Conservation (phyloP, 2,113 vertebrate species). For the Microcebus jonahi region DNA sequence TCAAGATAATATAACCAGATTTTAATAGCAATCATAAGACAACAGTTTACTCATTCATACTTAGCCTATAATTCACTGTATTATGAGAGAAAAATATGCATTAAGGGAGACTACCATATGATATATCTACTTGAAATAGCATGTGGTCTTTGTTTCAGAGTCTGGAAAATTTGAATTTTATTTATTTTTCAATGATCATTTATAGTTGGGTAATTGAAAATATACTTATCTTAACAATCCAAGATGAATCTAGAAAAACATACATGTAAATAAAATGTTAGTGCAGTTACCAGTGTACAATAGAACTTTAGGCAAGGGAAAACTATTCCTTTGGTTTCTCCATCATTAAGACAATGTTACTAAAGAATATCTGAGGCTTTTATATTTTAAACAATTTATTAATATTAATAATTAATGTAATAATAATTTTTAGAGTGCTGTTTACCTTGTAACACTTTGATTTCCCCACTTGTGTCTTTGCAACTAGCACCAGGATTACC, state of each 20-base stretch:
- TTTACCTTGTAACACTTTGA: constrained; percentile 88
- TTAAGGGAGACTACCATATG: background rate
- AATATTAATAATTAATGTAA: background rate
- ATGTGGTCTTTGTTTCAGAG: constrained; percentile 21
- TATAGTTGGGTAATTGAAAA: constrained; percentile 15
- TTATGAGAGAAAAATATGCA: background rate
- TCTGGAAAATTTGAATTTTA: background rate
- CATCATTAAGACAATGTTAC: background rate
- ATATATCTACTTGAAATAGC: background rate
- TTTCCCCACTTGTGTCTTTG: constrained; percentile 85
- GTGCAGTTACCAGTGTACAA: background rate
- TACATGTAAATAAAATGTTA: background rate
- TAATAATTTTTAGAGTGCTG: background rate
- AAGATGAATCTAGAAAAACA: constrained; percentile 30
- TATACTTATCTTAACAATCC: background rate
- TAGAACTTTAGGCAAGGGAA: background rate
- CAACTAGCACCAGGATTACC: constrained; percentile 82
- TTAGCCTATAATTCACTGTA: background rate
- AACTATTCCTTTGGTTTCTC: background rate
- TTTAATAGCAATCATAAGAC: background rate
- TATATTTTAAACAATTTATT: background rate
- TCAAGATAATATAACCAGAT: background rate
- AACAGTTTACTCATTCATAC: background rate
- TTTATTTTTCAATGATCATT: constrained; percentile 25
- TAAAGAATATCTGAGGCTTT: background rate